These are phyloP conservation scores for Lordiphosa stackelbergi DNA, from an alignment of 1,140 invertebrate species.

Conservation along the genomic window DNA sequence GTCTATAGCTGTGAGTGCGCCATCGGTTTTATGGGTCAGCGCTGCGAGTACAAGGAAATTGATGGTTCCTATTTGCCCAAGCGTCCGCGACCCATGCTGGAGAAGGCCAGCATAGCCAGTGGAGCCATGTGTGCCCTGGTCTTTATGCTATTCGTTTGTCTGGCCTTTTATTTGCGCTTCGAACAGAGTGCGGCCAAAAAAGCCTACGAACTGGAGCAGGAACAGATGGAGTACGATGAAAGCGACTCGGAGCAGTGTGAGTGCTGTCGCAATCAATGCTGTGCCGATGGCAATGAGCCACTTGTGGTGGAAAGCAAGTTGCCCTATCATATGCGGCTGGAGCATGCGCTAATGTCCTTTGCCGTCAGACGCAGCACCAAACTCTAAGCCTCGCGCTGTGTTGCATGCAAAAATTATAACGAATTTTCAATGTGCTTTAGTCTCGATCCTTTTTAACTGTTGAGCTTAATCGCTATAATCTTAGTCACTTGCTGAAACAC, in stretches of 20 bases:
- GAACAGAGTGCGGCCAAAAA: slow-evolving; percentile 80
- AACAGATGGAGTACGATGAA: slow-evolving; percentile 26
- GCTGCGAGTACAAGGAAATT: slow-evolving; percentile 95
- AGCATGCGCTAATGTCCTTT: slow-evolving; percentile 65
- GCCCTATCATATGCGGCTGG: slow-evolving; percentile 62
- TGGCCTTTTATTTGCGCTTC: slow-evolving; percentile 88
- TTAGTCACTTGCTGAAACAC: slow-evolving; percentile 17
- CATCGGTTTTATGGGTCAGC: slow-evolving; percentile 93
- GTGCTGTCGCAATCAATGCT: slow-evolving; percentile 51
- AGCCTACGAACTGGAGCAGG: slow-evolving; percentile 79
- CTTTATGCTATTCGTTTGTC: slow-evolving; percentile 90
- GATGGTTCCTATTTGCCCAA: slow-evolving; percentile 91
- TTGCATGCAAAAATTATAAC: slow-evolving; percentile 35
- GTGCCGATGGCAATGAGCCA: slow-evolving; percentile 36
- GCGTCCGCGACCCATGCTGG: slow-evolving; percentile 90
- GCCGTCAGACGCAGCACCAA: slow-evolving; percentile 64
- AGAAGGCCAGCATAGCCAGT: slow-evolving; percentile 93
- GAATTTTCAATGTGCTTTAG: slow-evolving; percentile 56
- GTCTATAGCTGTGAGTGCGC: slow-evolving; percentile 97
- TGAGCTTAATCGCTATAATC: slow-evolving; percentile 32
- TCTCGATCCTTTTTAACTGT: slow-evolving; percentile 35
- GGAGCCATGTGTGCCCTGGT: slow-evolving; percentile 92
- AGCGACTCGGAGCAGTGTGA: slow-evolving; percentile 42
- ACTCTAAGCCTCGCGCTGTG: slow-evolving; percentile 35
- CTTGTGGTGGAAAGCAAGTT: slow-evolving; percentile 44